phyloP scores from a whole-genome alignment of 2,797 vertebrate genomes.

The Serranus cabrilla region DNA sequence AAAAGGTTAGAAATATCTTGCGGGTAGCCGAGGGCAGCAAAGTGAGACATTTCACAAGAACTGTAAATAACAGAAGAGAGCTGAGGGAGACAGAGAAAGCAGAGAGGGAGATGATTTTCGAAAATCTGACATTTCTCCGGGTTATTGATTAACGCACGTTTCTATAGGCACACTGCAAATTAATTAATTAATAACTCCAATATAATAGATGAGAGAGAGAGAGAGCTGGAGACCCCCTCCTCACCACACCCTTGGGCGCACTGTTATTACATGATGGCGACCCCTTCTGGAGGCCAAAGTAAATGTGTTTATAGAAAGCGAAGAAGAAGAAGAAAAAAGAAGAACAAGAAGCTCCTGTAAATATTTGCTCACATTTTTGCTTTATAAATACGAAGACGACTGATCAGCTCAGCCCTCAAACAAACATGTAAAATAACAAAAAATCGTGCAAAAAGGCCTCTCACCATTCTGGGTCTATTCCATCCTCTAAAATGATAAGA shows the following conservation, averaged over 20 bases:
- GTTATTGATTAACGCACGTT: constrained; percentile 55
- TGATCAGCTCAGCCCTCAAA: background rate
- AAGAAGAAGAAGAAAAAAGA: background rate
- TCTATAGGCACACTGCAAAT: constrained; percentile 33
- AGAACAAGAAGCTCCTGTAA: background rate
- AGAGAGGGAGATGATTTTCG: background rate
- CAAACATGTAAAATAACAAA: background rate
- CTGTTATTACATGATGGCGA: constrained; percentile 89
- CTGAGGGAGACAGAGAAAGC: background rate
- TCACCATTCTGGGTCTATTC: background rate
- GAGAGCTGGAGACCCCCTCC: constrained; percentile 45
- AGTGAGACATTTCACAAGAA: constrained; percentile 85
- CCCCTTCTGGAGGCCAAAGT: constrained; percentile 89
- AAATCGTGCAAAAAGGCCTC: background rate
- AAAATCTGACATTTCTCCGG: constrained; percentile 32
- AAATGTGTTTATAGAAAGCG: constrained; percentile 59
- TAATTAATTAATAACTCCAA: constrained; percentile 51
- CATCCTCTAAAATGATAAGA: constrained; percentile 13
- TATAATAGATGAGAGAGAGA: constrained; percentile 42
- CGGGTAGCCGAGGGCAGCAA: constrained; percentile 78
- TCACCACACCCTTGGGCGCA: constrained; percentile 68
- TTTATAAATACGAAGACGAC: background rate
- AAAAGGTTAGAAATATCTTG: constrained; percentile 65
- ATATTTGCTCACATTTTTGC: constrained; percentile 4
- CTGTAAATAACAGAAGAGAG: constrained; percentile 82